A percentile compares a stretch with the other conserved stretches of the same genome.
phyloP scores from a whole-genome alignment of 2,888 invertebrate genomes.

The Saturnia japonica region DNA sequence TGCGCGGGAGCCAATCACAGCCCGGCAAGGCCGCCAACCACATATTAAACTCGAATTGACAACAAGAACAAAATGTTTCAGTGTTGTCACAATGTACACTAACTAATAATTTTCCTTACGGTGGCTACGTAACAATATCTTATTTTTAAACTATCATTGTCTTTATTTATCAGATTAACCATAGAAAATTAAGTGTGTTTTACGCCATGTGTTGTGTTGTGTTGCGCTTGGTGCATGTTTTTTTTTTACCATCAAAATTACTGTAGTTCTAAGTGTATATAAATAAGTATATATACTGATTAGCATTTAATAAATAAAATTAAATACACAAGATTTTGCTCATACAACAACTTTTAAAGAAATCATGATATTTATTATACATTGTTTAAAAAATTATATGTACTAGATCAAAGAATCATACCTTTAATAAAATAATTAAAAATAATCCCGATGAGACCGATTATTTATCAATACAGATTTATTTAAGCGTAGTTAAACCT shows the following conservation, averaged over 20 bases:
- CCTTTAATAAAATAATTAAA: not conserved
- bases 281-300: not conserved
- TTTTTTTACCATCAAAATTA: not conserved
- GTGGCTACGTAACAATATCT: too few species aligned
- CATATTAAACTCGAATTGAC: too few species aligned
- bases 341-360: not conserved
- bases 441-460: not conserved
- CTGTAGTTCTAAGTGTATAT: not conserved
- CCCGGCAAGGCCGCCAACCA: too few species aligned
- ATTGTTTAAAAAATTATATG: too few species aligned
- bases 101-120: too few species aligned
- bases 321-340: too few species aligned
- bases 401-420: not conserved
- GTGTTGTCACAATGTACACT: too few species aligned
- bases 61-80: too few species aligned
- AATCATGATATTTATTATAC: not conserved
- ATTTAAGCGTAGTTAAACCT: not conserved
- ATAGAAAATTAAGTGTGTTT: slow-evolving; percentile 1
- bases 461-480: not conserved
- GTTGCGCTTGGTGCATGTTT: slow-evolving; percentile 1
- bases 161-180: not conserved
- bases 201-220: slow-evolving; percentile 2
- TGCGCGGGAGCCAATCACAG: too few species aligned
- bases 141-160: not conserved
- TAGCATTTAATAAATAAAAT: too few species aligned